Conservation (phyloP, 2,797 vertebrate genomes). For the Poecilia wingei region DNA sequence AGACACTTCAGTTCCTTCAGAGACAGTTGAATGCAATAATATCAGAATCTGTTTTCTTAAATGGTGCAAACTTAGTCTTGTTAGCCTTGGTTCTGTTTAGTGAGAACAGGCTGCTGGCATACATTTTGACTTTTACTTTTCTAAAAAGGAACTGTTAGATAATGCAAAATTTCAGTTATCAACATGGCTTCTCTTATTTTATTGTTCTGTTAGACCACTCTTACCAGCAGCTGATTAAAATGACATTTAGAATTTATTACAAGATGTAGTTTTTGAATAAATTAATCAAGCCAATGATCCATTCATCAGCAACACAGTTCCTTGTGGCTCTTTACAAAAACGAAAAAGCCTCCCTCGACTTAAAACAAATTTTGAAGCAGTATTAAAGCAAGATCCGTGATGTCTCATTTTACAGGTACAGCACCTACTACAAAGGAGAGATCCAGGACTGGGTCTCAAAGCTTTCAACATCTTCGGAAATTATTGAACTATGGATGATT, state of each 20-base stretch:
- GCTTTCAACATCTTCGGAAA: conserved; percentile 87
- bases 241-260: background rate
- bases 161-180: background rate
- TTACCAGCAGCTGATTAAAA: background rate
- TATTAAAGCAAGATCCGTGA: background rate
- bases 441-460: conserved; percentile 92
- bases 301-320: background rate
- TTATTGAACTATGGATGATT: conserved; percentile 91
- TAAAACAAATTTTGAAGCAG: background rate
- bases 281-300: background rate
- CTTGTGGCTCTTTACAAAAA: background rate
- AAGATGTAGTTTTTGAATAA: background rate
- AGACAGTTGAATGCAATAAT: background rate
- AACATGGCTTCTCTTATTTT: background rate
- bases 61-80: background rate
- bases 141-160: background rate
- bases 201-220: background rate
- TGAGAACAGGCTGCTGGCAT: background rate
- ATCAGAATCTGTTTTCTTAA: background rate
- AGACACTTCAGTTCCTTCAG: background rate
- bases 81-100: background rate
- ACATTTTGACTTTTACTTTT: background rate
- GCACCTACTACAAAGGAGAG: conserved; percentile 86
- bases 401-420: conserved; percentile 81
- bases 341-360: background rate